Base-by-base conservation (phyloP, 2,888 invertebrate species). In the Drosophila anomalata region DNA sequence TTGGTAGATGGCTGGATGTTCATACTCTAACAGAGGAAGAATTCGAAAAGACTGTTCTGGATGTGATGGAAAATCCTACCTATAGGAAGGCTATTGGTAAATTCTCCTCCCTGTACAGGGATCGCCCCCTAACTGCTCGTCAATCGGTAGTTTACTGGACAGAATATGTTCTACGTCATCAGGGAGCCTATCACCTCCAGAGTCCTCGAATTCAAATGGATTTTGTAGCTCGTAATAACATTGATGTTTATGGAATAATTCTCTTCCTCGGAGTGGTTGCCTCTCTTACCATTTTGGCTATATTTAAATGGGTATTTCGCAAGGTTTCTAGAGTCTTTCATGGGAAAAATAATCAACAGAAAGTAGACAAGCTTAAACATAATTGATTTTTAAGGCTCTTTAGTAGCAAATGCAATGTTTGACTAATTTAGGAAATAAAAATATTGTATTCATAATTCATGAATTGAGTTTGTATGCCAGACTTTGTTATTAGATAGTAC, bases 61-160 rank as follows among this genome's bases (percentile, higher is more conserved):
- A 91, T 33, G 52, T 91, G 3, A 31, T 90, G 2, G 46, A 52
- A 0, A 88, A 89, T 66, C 41, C 72, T 0, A 51, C 22, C 1
- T 90, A 90, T 41, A 29, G 26, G 0, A 24, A 75, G 11, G 76
- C 75, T 9, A 93, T 93, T 4, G 87, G 89, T 56, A 90, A 90
- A 50, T 76, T 93, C 12, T 92, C 93, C 0, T 50, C 55, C 0
- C 89, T 93, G 29, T 94, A 93, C 71, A 92, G 91, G 67, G 93
- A 94, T 80, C 91, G 93, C 52, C 94, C 94, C 0, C 87, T 93
- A 84, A 91, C 87, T 14, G 91, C 93, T 0, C 84, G 93, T 42
- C 92, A 93, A 53, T 93, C 93, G 0, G 93, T 93, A 0, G 89
- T 93, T 76, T 94, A 87, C 78, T 94, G 94, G 94, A 91, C 93